Percentiles rank a stretch among this genome's conserved stretches.
These are phyloP conservation scores for Ormyrus pomaceus DNA, from an alignment of 2,888 invertebrate species.

Conservation along the genomic window DNA sequence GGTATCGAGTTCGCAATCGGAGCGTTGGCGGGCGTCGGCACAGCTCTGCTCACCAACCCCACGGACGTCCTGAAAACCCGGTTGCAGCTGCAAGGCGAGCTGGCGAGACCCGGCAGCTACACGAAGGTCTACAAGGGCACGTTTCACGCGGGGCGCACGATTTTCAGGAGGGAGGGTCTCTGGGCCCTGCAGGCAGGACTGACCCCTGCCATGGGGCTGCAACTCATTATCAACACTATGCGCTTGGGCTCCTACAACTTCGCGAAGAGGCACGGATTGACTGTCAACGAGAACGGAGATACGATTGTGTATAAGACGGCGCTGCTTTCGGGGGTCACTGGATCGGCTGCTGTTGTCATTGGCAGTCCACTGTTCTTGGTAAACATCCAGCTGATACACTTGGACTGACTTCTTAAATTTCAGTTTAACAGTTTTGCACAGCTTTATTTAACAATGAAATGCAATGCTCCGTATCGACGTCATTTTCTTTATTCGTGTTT, in stretches of 20 bases:
- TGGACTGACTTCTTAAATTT: too few species aligned
- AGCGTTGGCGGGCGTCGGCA: conserved; percentile 87
- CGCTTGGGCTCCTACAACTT: conserved; percentile 79
- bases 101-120: conserved; percentile 85
- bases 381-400: conserved; percentile 56
- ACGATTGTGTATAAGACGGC: conserved; percentile 82
- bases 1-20: conserved; percentile 86
- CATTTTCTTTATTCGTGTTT: too few species aligned
- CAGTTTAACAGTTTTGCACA: too few species aligned
- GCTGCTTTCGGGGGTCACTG: conserved; percentile 85
- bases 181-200: conserved; percentile 88
- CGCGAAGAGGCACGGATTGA: conserved; percentile 75
- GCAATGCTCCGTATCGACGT: too few species aligned
- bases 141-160: conserved; percentile 86
- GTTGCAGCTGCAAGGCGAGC: conserved; percentile 91
- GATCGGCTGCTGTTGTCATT: conserved; percentile 86
- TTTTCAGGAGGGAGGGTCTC: conserved; percentile 88
- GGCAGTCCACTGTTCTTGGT: conserved; percentile 94
- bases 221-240: conserved; percentile 92
- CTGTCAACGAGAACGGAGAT: conserved; percentile 80
- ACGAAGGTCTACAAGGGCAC: conserved; percentile 85
- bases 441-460: too few species aligned
- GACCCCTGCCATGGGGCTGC: conserved; percentile 90
- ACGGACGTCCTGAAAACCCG: conserved; percentile 93
- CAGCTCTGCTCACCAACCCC: conserved; percentile 91